A percentile compares a stretch with the other conserved stretches of the same genome.
phyloP scores from a whole-genome alignment of 2,888 invertebrate species.

The Clostera curtula region DNA sequence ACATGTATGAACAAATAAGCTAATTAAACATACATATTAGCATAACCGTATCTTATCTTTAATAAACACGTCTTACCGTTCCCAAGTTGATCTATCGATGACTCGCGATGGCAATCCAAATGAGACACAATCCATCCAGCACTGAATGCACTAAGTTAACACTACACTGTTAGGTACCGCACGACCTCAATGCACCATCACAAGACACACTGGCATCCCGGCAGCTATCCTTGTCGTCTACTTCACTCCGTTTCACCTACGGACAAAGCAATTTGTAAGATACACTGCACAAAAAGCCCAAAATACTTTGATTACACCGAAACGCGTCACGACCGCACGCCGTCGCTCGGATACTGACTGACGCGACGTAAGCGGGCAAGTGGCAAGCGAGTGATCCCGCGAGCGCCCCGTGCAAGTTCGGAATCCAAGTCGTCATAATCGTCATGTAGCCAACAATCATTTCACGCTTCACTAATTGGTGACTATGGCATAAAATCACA shows the following conservation, averaged over 20 bases:
- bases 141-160: conserved; percentile 63
- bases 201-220: conserved; percentile 65
- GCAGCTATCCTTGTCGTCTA: conserved; percentile 32
- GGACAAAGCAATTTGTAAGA: conserved; percentile 52
- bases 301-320: conserved; percentile 38
- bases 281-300: conserved; percentile 45
- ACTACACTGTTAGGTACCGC: conserved; percentile 56
- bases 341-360: conserved; percentile 49
- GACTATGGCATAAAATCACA: conserved; percentile 58
- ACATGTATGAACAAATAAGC: conserved; percentile 14
- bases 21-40: conserved; percentile 13
- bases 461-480: conserved; percentile 59
- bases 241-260: conserved; percentile 49
- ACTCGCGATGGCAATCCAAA: conserved; percentile 70
- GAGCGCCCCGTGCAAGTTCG: conserved; percentile 22
- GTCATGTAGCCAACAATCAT: conserved; percentile 44
- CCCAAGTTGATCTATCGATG: conserved; percentile 65
- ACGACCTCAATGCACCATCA: conserved; percentile 66
- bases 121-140: conserved; percentile 68
- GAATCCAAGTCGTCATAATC: conserved; percentile 45
- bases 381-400: conserved; percentile 17
- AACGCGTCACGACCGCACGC: conserved; percentile 33
- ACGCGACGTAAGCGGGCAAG: conserved; percentile 13
- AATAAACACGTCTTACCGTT: conserved; percentile 51
- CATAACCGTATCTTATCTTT: conserved; percentile 14